These are phyloP conservation scores for Microcebus lehilahytsara DNA, from an alignment of 2,113 vertebrate species.

Conservation along the genomic window DNA sequence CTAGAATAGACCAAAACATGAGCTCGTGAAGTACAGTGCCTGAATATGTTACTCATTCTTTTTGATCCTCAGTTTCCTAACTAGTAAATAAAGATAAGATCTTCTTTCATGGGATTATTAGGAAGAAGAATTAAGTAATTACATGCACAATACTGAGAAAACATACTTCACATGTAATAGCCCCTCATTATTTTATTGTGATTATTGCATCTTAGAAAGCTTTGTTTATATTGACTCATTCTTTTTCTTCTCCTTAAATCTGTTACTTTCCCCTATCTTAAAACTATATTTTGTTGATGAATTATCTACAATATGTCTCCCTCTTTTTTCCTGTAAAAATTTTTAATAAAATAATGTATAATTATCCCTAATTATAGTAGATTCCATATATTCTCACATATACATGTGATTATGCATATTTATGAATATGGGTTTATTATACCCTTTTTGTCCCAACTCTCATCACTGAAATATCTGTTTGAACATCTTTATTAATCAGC, in stretches of 20 bases:
- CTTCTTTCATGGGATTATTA: not conserved
- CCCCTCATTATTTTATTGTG: not conserved
- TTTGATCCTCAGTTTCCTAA: not conserved
- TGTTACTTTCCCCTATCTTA: not conserved
- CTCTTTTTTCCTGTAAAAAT: not conserved
- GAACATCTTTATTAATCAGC: not conserved
- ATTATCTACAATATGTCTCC: not conserved
- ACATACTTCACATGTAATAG: not conserved
- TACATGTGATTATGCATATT: not conserved
- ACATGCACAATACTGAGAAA: not conserved
- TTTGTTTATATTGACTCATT: not conserved
- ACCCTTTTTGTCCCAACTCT: not conserved
- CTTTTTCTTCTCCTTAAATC: not conserved
- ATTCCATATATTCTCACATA: not conserved
- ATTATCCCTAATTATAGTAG: not conserved
- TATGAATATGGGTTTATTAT: not conserved
- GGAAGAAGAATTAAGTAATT: not conserved
- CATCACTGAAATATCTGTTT: not conserved
- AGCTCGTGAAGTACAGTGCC: not conserved
- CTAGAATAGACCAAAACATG: not conserved
- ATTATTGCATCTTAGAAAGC: not conserved
- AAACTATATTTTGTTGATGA: not conserved
- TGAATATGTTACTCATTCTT: not conserved
- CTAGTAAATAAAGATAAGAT: not conserved
- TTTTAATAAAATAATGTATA: not conserved